Base-by-base conservation (phyloP, 2,888 invertebrate species). In the Drosophila falleni region DNA sequence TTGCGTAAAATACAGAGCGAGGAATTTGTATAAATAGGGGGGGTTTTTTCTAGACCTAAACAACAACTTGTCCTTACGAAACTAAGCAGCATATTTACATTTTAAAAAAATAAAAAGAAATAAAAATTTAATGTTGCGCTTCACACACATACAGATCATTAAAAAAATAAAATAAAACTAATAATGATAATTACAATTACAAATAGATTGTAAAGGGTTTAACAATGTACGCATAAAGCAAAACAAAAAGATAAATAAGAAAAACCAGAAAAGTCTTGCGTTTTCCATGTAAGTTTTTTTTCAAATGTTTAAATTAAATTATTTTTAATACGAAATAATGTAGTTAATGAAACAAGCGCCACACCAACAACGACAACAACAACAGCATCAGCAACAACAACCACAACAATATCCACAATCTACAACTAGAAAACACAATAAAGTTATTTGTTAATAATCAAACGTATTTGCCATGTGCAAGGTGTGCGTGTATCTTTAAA, bases 401-500 rank as follows among this genome's bases (percentile, higher is more conserved):
- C 53, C 58, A 49, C 26, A 67, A 71, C 33, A 67, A 75, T 62
- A 71, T 53, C 49, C 51, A 66, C 49, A 74, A 62, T 15, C 54
- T 65, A 71, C 54, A 74, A 67, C 59, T n/a, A 56, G 29, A 35
- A 35, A 11, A 64, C 51, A 63, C 55, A 83, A 81, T 77, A 74
- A 83, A 83, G 81, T 83, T 83, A 87, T 83, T 79, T 83, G 82
- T 83, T 83, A 87, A 78, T 67, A 72, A 78, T 69, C 53, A 44
- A 44, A 54, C 31, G 19, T 42, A 55, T 41, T 62, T 73, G 70
- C 77, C 76, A 76, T 75, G 55, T 64, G 54, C 54, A 54, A 19
- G 19, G 16, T 62, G 59, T 70, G 71, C 23, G 59, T 70, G 71
- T 4, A 78, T 46, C 44, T 49, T 54, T 63, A 59, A 31, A 51